Evolutionary conservation across 2,888 invertebrate species (phyloP).

Genomic region (Epirrita christyi): DNA sequence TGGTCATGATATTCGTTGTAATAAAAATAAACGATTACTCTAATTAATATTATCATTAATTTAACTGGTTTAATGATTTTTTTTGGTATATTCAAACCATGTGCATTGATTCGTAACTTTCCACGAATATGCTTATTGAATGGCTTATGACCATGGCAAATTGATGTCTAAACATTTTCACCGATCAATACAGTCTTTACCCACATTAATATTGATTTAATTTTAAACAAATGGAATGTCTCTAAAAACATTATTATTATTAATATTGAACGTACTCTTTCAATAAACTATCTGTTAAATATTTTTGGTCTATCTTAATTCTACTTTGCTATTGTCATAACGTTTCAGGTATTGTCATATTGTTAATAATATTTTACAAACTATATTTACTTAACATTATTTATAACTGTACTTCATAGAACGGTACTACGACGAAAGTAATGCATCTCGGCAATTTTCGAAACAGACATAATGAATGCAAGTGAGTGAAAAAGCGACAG

Average conservation of each 20-base stretch:
- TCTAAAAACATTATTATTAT: not conserved
- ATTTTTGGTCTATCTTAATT: constrained; percentile 65
- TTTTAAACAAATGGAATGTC: not conserved
- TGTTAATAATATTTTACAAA: constrained; percentile 37
- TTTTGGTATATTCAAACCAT: not conserved
- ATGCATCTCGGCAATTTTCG: too few relatives aligned
- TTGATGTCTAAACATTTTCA: too few relatives aligned
- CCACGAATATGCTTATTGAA: not conserved
- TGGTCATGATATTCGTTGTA: constrained; percentile 28
- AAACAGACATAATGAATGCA: too few relatives aligned
- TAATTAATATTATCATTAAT: not conserved
- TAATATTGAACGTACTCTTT: constrained; percentile 19
- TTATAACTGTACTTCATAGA: not conserved
- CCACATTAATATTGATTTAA: not conserved
- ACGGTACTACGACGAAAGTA: too few relatives aligned
- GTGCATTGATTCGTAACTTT: not conserved
- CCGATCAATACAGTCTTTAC: not conserved
- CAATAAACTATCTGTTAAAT: constrained; percentile 29
- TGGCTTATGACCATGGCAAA: not conserved
- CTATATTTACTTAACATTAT: constrained; percentile 41
- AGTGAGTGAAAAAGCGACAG: too few relatives aligned
- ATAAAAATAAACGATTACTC: constrained; percentile 9
- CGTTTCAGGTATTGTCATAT: constrained; percentile 59
- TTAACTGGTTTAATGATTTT: not conserved
- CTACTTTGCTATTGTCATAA: constrained; percentile 62